Evolutionary conservation across 2,797 vertebrate genomes (phyloP), one percentile per base, ranked within the genome.

Genomic region (Brachymystax lenok): DNA sequence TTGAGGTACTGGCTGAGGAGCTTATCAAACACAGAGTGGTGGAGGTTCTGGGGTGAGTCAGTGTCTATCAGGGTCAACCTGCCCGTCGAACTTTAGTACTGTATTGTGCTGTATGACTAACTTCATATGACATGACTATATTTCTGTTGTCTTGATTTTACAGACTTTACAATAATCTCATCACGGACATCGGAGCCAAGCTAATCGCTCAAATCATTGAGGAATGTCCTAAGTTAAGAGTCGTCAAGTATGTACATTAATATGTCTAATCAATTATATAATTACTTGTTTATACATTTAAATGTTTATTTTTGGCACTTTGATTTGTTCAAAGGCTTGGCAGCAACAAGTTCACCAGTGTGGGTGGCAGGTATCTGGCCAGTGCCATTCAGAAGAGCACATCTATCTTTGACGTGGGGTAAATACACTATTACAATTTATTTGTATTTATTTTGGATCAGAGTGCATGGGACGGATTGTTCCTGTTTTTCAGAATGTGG

Each of bases 81-180:
- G 10, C 5, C n/a, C 27, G 59, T 63, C 10, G 1, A 63, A 63
- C 59, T 13, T 46, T 10, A 24, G 24, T 12, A 24, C 8, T 27
- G 10, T 27, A 63, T 24, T 63, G 3, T 27, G 21, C 40, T 46
- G 10, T 12, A 46, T 46, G 12, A 46, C 2, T 1, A 46, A 46
- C 40, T 40, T 21, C 8, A 69, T 16, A 71, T 61, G n/a, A 24
- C 4, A 3, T 24, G 67, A 71, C 35, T 59, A 16, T 50, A 5
- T 8, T 24, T 10, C 24, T 70, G 13, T 24, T 6, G 88, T 68
- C 90, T 74, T 76, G 6, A 61, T 40, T 82, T 80, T 56, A 33
- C 90, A 99, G 98, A 52, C 95, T 99, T 71, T 99, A 99, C 90
- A 96, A 90, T 90, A 99, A 99, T 87, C 92, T 95, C 73, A 98